Percentiles rank a stretch among this genome's conserved stretches.
phyloP scores from a whole-genome alignment of 1,140 invertebrate species.

The Drosophila nikananu region DNA sequence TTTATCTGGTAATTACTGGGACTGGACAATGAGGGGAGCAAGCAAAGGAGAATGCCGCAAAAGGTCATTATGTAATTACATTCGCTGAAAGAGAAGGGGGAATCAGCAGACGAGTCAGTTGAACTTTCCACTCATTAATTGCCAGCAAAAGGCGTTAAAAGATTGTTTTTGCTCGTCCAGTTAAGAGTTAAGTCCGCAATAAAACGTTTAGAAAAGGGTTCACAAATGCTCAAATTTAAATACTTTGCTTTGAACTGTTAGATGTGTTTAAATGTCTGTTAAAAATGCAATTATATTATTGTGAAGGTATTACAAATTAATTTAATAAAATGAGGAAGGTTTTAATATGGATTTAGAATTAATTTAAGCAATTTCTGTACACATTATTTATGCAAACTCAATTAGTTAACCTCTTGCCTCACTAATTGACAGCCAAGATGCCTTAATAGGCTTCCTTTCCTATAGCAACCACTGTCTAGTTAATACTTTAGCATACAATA shows the following conservation, averaged over 20 bases:
- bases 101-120: conserved; percentile 37
- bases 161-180: conserved; percentile 13
- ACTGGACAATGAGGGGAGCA: conserved; percentile 51
- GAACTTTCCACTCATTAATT: conserved; percentile 48
- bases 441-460: not conserved
- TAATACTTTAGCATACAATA: conserved; percentile 7
- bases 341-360: not conserved
- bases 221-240: not conserved
- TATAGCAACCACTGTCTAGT: not conserved
- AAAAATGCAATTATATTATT: conserved; percentile 3
- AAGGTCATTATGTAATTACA: conserved; percentile 70
- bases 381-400: not conserved
- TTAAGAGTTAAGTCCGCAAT: conserved; percentile 3
- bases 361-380: no score
- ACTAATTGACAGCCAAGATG: not conserved
- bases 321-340: not conserved
- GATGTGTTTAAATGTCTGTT: not conserved
- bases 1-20: conserved; percentile 61
- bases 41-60: conserved; percentile 14
- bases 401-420: not conserved
- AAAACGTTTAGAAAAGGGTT: conserved; percentile 18
- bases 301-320: not conserved
- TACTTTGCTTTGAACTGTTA: not conserved
- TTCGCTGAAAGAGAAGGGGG: conserved; percentile 5
- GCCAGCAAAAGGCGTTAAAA: conserved; percentile 26